Evolutionary conservation across 2,797 vertebrate species (phyloP).

Genomic region (Alfaro cultratus): DNA sequence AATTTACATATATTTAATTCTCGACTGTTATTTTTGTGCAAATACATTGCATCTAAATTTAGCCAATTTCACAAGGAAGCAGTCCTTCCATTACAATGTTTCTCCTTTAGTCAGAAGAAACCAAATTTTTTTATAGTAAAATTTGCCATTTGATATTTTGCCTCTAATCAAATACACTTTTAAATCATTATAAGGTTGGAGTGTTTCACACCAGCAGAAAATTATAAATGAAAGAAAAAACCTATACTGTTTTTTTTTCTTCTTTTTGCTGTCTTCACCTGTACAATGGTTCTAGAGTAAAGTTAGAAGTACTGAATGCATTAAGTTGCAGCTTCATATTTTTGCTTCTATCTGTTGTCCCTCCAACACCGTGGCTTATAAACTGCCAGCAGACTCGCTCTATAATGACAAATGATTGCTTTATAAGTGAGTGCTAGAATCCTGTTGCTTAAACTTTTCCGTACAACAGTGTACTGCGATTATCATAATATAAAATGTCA

Average conservation of each 20-base stretch:
- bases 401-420: not conserved
- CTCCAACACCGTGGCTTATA: not conserved
- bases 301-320: not conserved
- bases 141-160: not conserved
- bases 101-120: not conserved
- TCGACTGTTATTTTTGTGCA: not conserved
- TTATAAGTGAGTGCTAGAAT: not conserved
- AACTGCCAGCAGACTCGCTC: not conserved
- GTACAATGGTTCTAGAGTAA: not conserved
- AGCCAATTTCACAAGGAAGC: not conserved
- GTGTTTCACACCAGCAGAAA: not conserved
- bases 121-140: not conserved
- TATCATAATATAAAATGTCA: not conserved
- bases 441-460: not conserved
- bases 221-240: not conserved
- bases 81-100: not conserved
- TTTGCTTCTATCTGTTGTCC: not conserved
- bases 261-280: not conserved
- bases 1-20: not conserved
- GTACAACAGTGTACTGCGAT: not conserved
- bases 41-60: not conserved
- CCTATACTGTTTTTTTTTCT: not conserved
- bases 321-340: not conserved
- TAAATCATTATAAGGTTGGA: not conserved
- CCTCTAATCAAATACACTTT: not conserved